These are phyloP conservation scores for Drosophila murphyi DNA, from an alignment of 1,140 invertebrate species.

Conservation along the genomic window DNA sequence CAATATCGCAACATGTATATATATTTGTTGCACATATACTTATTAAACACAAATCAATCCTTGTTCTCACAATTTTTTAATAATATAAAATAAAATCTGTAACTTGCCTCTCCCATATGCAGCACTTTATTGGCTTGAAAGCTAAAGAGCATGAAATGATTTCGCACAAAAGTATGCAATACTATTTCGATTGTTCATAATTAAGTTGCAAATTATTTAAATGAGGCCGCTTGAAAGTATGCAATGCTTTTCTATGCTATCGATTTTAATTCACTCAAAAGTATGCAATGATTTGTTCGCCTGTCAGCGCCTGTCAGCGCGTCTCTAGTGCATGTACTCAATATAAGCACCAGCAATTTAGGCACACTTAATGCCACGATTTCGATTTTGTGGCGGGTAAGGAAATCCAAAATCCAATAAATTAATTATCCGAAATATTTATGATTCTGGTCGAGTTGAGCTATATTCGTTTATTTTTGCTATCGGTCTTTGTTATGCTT, in stretches of 20 bases:
- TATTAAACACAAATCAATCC: not conserved
- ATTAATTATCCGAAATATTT: constrained; percentile 72
- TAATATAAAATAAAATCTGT: too few species aligned
- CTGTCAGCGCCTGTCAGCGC: not conserved
- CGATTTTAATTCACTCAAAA: not conserved
- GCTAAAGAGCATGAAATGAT: constrained; percentile 1
- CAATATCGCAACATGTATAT: not conserved
- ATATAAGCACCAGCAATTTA: constrained; percentile 1
- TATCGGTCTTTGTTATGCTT: constrained; percentile 21
- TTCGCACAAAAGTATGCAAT: constrained; percentile 20
- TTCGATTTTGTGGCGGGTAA: constrained; percentile 14
- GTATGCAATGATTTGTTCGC: constrained; percentile 6
- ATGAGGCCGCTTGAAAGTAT: constrained; percentile 20
- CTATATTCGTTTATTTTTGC: constrained; percentile 25
- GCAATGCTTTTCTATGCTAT: constrained; percentile 13
- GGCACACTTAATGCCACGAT: constrained; percentile 21
- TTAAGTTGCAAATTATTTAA: not conserved
- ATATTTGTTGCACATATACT: not conserved
- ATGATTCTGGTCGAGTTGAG: constrained; percentile 55
- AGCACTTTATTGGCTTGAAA: constrained; percentile 16
- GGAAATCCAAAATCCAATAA: constrained; percentile 34
- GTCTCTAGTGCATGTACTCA: constrained; percentile 19
- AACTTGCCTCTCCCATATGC: not conserved
- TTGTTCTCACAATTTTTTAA: not conserved
- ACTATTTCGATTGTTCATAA: constrained; percentile 5